Evolutionary conservation across 1,140 invertebrate species (phyloP).

Genomic region (Andricus grossulariae): DNA sequence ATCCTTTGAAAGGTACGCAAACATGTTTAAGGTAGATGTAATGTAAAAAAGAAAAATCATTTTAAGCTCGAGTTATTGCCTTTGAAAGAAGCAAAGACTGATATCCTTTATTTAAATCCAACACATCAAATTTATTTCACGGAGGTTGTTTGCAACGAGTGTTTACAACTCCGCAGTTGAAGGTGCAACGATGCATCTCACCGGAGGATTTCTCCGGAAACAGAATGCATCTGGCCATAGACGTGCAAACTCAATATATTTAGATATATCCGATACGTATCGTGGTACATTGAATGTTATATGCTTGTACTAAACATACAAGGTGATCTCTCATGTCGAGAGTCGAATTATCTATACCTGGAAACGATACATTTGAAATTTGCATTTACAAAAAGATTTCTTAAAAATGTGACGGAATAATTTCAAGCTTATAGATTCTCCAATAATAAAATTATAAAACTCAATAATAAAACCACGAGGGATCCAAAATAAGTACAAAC

Average conservation of each 20-base stretch:
- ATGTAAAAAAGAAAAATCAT: no score
- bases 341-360: not conserved
- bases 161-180: not conserved
- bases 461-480: no score
- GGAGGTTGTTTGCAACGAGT: not conserved
- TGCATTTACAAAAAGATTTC: no score
- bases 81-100: no score
- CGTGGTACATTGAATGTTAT: conserved; percentile 50
- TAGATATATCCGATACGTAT: conserved; percentile 51
- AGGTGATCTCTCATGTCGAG: not conserved
- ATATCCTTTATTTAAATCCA: no score
- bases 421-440: no score
- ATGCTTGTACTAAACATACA: conserved; percentile 43
- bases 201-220: conserved; percentile 50
- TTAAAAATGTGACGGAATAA: no score
- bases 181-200: conserved; percentile 42
- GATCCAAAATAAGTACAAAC: not conserved
- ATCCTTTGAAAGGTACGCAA: no score
- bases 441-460: no score
- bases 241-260: conserved; percentile 50
- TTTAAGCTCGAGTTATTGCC: no score
- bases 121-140: no score
- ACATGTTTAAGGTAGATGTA: no score
- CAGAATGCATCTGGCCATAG: conserved; percentile 45
- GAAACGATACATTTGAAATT: conserved; percentile 25